These are phyloP conservation scores for Hycleus cichorii DNA, from an alignment of 1,140 invertebrate genomes.

Conservation along the genomic window DNA sequence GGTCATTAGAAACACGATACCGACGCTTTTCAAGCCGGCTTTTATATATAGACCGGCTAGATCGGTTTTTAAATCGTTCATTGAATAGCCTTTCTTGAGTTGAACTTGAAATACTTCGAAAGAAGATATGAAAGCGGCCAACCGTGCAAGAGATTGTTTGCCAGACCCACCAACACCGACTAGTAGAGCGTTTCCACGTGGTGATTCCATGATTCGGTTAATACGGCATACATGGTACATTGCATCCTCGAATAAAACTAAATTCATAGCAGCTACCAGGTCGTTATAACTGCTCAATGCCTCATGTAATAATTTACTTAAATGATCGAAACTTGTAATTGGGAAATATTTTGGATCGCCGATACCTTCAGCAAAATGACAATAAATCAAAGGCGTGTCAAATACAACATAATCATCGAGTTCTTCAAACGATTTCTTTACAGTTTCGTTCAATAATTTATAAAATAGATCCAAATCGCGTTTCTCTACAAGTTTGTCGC, in stretches of 20 bases:
- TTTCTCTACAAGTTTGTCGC: constrained; percentile 78
- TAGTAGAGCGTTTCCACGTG: constrained; percentile 83
- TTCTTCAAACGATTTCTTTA: constrained; percentile 79
- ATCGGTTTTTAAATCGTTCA: constrained; percentile 77
- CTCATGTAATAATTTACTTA: constrained; percentile 71
- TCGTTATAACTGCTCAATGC: constrained; percentile 81
- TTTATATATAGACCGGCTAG: constrained; percentile 79
- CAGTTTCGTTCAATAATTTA: constrained; percentile 64
- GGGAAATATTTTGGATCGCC: constrained; percentile 88
- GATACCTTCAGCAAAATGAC: constrained; percentile 85
- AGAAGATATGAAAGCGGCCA: constrained; percentile 82
- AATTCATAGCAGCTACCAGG: constrained; percentile 81
- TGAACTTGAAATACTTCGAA: constrained; percentile 90
- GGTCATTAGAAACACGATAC: constrained; percentile 86
- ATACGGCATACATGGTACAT: constrained; percentile 89
- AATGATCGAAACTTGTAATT: constrained; percentile 61
- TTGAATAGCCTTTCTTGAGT: constrained; percentile 78
- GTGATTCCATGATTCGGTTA: constrained; percentile 85
- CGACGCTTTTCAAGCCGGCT: constrained; percentile 79
- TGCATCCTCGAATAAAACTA: constrained; percentile 93
- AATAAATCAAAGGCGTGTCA: constrained; percentile 72
- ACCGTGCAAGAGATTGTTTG: constrained; percentile 82
- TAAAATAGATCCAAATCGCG: constrained; percentile 66
- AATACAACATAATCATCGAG: constrained; percentile 58
- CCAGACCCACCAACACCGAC: constrained; percentile 93